These are phyloP conservation scores for Macrostomum lignano DNA, from an alignment of 1,140 invertebrate genomes.

Conservation along the genomic window DNA sequence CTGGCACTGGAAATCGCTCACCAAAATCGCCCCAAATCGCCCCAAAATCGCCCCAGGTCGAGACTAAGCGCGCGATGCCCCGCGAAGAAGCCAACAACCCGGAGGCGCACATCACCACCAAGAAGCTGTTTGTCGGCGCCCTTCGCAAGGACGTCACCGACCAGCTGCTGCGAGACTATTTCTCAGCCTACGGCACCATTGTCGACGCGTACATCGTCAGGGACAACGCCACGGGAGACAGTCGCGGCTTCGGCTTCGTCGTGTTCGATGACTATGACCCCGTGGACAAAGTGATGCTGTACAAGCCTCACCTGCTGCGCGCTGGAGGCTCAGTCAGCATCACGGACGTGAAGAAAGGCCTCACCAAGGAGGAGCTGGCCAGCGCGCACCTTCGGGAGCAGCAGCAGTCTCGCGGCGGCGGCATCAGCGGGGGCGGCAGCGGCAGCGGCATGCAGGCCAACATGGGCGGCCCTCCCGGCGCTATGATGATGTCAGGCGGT, in stretches of 20 bases:
- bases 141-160: conserved; percentile 13
- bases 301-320: neutral
- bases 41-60: no score
- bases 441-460: no score
- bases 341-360: conserved; percentile 2
- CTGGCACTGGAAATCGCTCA: no score
- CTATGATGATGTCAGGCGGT: no score
- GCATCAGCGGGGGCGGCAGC: no score
- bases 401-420: no score
- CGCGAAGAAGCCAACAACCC: no score
- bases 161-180: conserved; percentile 10
- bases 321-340: no score
- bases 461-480: no score
- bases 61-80: conserved; percentile 8
- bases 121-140: conserved; percentile 9
- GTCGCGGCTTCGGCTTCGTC: conserved; percentile 18
- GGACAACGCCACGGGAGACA: conserved; percentile 17
- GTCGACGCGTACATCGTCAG: conserved; percentile 14
- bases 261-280: conserved; percentile 17
- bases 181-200: conserved; percentile 14
- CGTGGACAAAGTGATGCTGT: conserved; percentile 12
- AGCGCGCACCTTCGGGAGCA: no score
- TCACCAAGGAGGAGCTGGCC: neutral
- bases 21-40: no score
- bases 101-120: neutral